phyloP scores from a whole-genome alignment of 2,113 vertebrate species.

The Tetrao urogallus region DNA sequence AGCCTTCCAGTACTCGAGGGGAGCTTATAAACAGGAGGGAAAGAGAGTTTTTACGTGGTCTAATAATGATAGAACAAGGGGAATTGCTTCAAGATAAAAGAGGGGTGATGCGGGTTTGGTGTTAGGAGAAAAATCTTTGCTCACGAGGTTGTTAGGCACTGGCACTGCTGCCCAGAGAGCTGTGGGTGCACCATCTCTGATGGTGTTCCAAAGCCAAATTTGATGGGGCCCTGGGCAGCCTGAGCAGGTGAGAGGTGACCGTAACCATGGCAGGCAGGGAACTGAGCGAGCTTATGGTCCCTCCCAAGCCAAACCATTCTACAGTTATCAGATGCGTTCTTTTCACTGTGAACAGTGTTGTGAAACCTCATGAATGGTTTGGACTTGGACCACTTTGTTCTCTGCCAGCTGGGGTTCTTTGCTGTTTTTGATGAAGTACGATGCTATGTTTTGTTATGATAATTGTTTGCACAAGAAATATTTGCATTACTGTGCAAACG shows the following conservation, averaged over 20 bases:
- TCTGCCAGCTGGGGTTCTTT: not conserved
- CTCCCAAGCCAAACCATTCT: not conserved
- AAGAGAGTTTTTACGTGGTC: no score
- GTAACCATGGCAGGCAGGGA: not conserved
- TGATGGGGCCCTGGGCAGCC: not conserved
- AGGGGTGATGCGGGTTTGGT: not conserved
- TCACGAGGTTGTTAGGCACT: not conserved
- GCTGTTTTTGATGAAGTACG: not conserved
- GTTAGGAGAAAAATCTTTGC: not conserved
- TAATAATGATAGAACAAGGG: no score
- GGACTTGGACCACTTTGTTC: not conserved
- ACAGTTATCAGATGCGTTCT: not conserved
- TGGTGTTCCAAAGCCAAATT: not conserved
- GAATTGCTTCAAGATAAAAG: not conserved
- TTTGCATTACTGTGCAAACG: not conserved
- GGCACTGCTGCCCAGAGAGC: not conserved
- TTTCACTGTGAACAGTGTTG: not conserved
- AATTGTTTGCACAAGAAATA: not conserved
- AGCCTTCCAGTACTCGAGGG: not conserved
- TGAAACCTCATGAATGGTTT: not conserved
- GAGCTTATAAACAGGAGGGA: not conserved
- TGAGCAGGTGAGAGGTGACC: not conserved
- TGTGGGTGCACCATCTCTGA: not conserved
- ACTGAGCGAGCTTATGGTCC: not conserved
- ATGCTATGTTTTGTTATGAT: not conserved